Conservation (phyloP, 2,888 invertebrate species). For the Saturnia pavonia region DNA sequence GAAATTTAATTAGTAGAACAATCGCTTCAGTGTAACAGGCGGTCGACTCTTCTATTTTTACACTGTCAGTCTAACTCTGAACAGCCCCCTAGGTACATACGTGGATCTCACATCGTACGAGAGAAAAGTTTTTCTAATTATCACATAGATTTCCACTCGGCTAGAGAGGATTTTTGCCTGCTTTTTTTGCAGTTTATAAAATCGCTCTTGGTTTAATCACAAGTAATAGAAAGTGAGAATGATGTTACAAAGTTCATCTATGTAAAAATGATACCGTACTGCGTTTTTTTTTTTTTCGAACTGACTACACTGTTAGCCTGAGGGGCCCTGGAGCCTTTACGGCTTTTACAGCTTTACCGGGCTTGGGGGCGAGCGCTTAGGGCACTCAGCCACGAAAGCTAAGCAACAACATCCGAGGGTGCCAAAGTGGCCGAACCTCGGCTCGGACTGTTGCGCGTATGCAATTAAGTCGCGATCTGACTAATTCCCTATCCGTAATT, state of each 20-base stretch:
- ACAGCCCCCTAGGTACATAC: slow-evolving; percentile 62
- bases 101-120: slow-evolving; percentile 44
- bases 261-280: too few species aligned
- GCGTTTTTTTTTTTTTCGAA: too few species aligned
- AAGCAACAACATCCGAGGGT: too few species aligned
- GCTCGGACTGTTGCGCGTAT: too few species aligned
- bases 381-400: too few species aligned
- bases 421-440: too few species aligned
- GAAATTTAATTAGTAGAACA: neutral
- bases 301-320: too few species aligned
- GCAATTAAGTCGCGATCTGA: too few species aligned
- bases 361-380: too few species aligned
- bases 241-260: neutral
- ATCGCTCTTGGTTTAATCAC: neutral
- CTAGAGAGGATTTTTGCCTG: slow-evolving; percentile 32
- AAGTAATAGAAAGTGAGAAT: neutral
- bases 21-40: slow-evolving; percentile 47
- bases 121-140: slow-evolving; percentile 58
- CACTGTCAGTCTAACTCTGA: slow-evolving; percentile 52
- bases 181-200: neutral
- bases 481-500: too few species aligned
- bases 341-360: too few species aligned
- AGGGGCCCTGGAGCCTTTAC: too few species aligned
- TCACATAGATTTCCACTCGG: slow-evolving; percentile 42
- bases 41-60: slow-evolving; percentile 57